These are phyloP conservation scores for Austrofundulus limnaeus DNA, from an alignment of 2,113 vertebrate species.

Conservation along the genomic window DNA sequence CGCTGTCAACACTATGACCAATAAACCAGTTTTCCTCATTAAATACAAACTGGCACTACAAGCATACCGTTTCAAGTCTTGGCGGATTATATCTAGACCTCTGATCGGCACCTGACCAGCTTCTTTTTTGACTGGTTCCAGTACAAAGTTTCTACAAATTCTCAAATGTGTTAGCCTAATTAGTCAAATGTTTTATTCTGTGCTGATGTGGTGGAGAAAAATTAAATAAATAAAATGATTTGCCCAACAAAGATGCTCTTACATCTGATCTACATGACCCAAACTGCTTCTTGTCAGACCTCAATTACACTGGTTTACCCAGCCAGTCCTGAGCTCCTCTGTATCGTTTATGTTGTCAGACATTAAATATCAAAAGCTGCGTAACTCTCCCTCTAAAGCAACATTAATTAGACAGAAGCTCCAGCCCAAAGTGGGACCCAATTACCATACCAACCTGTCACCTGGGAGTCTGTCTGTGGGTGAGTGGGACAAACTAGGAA, in stretches of 20 bases:
- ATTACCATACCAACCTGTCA: constrained; percentile 48
- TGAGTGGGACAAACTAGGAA: constrained; percentile 18
- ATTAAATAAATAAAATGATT: too few species aligned
- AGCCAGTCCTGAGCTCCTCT: constrained; percentile 31
- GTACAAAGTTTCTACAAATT: background rate
- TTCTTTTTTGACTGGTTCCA: too few species aligned
- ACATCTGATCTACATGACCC: constrained; percentile 22
- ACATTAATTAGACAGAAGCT: constrained; percentile 68
- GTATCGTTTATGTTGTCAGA: constrained; percentile 71
- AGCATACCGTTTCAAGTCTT: too few species aligned
- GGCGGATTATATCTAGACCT: too few species aligned
- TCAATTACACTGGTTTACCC: constrained; percentile 49
- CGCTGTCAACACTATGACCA: too few species aligned
- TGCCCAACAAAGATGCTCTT: constrained; percentile 8
- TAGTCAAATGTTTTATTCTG: background rate
- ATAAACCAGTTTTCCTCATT: too few species aligned
- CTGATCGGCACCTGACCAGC: too few species aligned
- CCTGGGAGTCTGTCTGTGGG: constrained; percentile 36
- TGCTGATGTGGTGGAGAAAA: background rate
- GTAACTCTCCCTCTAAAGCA: constrained; percentile 46
- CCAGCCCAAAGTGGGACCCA: constrained; percentile 29
- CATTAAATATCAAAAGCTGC: constrained; percentile 58
- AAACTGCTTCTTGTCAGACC: constrained; percentile 28
- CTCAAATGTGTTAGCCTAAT: background rate
- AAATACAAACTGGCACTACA: too few species aligned